These are phyloP conservation scores for Cyrtonyx montezumae DNA, from an alignment of 2,113 vertebrate species.

Conservation along the genomic window DNA sequence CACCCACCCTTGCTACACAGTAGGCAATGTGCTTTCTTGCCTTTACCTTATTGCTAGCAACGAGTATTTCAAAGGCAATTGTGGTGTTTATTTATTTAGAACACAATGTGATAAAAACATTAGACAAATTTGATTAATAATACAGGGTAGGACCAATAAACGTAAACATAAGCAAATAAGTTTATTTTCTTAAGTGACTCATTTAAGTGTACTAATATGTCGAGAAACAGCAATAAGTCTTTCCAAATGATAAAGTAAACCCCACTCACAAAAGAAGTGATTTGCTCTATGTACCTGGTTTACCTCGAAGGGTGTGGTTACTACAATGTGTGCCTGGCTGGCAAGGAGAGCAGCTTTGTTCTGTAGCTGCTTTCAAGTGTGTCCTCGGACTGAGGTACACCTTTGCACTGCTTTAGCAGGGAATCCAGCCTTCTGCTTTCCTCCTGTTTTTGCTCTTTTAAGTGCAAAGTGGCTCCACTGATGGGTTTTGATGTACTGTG, in stretches of 20 bases:
- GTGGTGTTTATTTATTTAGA: conserved; percentile 29
- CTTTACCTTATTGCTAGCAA: conserved; percentile 35
- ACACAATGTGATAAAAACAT: conserved; percentile 28
- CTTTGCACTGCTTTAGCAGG: not conserved
- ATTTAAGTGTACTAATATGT: conserved; percentile 30
- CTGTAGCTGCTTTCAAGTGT: conserved; percentile 23
- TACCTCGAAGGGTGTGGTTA: conserved; percentile 53
- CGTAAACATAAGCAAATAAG: conserved; percentile 30
- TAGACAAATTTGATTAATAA: conserved; percentile 30
- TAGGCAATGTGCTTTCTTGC: conserved; percentile 16
- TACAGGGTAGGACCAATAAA: not conserved
- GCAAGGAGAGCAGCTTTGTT: conserved; percentile 63
- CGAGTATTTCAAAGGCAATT: conserved; percentile 51
- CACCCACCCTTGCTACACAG: not conserved
- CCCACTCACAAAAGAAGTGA: conserved; percentile 23
- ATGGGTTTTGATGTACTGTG: not conserved
- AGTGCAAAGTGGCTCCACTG: not conserved
- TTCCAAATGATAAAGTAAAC: conserved; percentile 41
- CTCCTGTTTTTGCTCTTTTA: not conserved
- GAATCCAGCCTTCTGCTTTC: not conserved
- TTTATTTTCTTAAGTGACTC: conserved; percentile 50
- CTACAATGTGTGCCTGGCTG: conserved; percentile 14
- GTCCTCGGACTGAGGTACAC: conserved; percentile 22
- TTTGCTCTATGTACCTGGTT: conserved; percentile 18
- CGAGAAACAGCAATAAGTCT: conserved; percentile 16